phyloP scores from a whole-genome alignment of 1,140 invertebrate species.

The Phortica variegata region DNA sequence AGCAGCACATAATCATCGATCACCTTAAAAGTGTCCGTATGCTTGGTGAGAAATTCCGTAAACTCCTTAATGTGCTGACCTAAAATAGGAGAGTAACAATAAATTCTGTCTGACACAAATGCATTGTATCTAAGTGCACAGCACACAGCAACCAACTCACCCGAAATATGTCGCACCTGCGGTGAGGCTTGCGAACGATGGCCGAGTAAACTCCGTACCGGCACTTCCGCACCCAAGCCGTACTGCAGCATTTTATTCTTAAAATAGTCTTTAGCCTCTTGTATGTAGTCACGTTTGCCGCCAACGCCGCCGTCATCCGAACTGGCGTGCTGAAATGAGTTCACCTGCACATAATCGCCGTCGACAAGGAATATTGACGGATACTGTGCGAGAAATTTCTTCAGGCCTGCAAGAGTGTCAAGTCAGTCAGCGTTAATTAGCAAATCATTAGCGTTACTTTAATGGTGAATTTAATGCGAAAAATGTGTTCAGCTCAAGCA shows the following conservation, averaged over 20 bases:
- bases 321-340: slow-evolving; percentile 67
- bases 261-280: slow-evolving; percentile 94
- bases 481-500: background rate
- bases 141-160: slow-evolving; percentile 27
- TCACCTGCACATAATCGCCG: slow-evolving; percentile 88
- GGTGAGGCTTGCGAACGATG: slow-evolving; percentile 92
- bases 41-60: slow-evolving; percentile 82
- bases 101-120: background rate
- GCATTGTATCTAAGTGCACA: background rate
- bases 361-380: slow-evolving; percentile 88
- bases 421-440: slow-evolving; percentile 42
- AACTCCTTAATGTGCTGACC: slow-evolving; percentile 93
- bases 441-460: slow-evolving; percentile 27
- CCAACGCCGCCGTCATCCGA: slow-evolving; percentile 60
- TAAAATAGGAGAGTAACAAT: slow-evolving; percentile 6
- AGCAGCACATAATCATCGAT: slow-evolving; percentile 79
- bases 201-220: slow-evolving; percentile 88
- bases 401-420: slow-evolving; percentile 62
- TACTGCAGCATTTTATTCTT: slow-evolving; percentile 86
- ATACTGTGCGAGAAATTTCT: slow-evolving; percentile 88
- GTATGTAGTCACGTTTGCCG: slow-evolving; percentile 80
- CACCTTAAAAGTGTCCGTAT: slow-evolving; percentile 84
- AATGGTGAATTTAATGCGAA: background rate
- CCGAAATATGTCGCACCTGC: slow-evolving; percentile 92
- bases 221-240: slow-evolving; percentile 85